Evolutionary conservation across 2,113 vertebrate species (phyloP).

Genomic region (Crotalus viridis): DNA sequence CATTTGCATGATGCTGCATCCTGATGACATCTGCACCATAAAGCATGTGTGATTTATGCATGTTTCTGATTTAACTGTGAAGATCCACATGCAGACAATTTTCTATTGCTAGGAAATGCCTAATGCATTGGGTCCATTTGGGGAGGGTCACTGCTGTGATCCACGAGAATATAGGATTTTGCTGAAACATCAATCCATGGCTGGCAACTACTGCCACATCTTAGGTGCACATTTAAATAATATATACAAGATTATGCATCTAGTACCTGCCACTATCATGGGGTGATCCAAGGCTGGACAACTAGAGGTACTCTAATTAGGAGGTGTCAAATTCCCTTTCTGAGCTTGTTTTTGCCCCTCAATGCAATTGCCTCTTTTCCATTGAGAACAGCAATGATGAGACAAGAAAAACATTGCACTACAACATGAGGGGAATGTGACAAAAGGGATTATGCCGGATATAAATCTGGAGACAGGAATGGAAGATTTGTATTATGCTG

Average conservation of each 20-base stretch:
- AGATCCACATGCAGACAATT: not conserved
- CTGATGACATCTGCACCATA: not conserved
- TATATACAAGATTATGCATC: not conserved
- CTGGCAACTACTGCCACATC: not conserved
- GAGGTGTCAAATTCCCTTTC: not conserved
- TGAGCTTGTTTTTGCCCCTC: not conserved
- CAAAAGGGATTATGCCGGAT: not conserved
- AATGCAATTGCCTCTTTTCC: not conserved
- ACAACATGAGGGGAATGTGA: no score
- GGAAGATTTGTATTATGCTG: not conserved
- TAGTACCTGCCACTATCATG: not conserved
- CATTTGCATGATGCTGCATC: not conserved
- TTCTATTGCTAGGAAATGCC: not conserved
- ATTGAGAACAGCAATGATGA: not conserved
- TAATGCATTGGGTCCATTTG: not conserved
- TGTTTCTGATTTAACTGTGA: not conserved
- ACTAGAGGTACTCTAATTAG: not conserved
- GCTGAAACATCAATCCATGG: not conserved
- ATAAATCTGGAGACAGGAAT: not conserved
- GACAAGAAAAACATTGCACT: not conserved
- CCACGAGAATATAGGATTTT: not conserved
- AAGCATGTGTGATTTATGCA: not conserved
- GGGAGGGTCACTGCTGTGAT: not conserved
- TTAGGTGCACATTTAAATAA: not conserved
- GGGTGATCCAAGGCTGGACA: not conserved